phyloP scores from a whole-genome alignment of 2,888 invertebrate genomes.

The Nemoura dubitans region DNA sequence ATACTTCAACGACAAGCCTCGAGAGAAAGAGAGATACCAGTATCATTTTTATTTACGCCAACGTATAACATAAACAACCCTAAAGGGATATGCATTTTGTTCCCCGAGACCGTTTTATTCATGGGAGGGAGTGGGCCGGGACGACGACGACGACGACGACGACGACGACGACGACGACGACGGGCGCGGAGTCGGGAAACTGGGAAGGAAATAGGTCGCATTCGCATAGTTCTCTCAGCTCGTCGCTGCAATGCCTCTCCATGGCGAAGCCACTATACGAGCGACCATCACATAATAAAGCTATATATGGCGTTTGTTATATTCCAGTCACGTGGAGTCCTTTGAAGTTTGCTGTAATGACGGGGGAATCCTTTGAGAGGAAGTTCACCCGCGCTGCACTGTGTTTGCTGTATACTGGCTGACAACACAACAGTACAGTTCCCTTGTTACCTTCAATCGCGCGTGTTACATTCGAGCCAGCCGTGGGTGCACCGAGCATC shows the following conservation, averaged over 20 bases:
- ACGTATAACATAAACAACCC: background rate
- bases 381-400: background rate
- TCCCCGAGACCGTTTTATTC: background rate
- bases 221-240: background rate
- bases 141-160: no score
- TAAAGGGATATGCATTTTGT: background rate
- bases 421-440: background rate
- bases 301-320: background rate
- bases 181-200: no score
- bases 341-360: constrained; percentile 12
- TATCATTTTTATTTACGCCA: background rate
- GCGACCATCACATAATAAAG: background rate
- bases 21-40: background rate
- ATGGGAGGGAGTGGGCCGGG: background rate
- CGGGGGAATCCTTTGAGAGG: background rate
- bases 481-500: background rate
- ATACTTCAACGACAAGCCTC: background rate
- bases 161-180: no score
- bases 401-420: constrained; percentile 12
- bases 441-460: background rate
- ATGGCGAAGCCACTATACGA: background rate
- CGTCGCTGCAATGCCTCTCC: background rate
- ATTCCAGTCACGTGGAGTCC: background rate
- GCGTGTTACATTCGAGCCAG: background rate
- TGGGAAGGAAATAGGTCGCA: background rate